Conservation (phyloP, 2,113 vertebrate genomes). For the Hemiscyllium ocellatum region DNA sequence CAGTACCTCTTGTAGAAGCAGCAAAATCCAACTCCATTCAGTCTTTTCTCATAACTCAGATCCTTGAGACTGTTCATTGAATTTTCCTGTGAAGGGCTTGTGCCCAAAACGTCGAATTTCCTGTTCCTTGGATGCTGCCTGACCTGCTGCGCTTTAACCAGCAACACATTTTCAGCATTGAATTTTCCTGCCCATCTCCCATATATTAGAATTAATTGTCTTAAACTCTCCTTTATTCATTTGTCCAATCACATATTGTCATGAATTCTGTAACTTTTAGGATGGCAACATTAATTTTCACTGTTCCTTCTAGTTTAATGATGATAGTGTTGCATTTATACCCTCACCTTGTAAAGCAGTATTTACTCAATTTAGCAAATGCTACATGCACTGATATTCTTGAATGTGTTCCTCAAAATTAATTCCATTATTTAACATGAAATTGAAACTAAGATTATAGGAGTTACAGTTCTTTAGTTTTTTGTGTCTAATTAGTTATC, state of each 20-base stretch:
- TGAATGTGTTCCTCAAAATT: too few relatives aligned
- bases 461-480: not conserved
- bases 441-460: not conserved
- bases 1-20: not conserved
- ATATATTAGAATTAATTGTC: not conserved
- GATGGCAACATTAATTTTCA: not conserved
- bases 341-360: too few relatives aligned
- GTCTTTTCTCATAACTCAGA: not conserved
- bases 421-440: not conserved
- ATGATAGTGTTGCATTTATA: too few relatives aligned
- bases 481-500: not conserved
- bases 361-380: not conserved
- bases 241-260: not conserved
- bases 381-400: not conserved
- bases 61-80: not conserved
- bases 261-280: not conserved
- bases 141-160: too few relatives aligned
- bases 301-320: not conserved
- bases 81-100: too few relatives aligned
- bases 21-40: not conserved
- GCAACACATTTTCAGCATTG: too few relatives aligned
- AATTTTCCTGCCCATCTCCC: not conserved
- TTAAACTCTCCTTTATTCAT: not conserved
- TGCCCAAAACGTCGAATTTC: too few relatives aligned
- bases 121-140: too few relatives aligned